Conservation (phyloP, 2,888 invertebrate genomes). For the Agapostemon virescens region DNA sequence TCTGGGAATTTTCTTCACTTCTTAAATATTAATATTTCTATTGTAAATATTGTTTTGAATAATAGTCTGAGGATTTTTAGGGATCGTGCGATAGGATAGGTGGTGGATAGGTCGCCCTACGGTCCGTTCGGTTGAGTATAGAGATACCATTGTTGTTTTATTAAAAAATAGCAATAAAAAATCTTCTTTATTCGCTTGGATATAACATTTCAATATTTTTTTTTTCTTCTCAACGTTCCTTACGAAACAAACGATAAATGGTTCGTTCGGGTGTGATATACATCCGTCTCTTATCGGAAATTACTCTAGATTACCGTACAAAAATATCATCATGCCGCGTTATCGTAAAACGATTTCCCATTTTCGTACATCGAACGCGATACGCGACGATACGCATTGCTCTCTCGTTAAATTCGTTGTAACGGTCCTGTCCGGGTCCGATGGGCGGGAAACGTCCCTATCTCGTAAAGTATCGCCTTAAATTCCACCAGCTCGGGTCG, state of each 20-base stretch:
- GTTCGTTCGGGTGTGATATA: slow-evolving; percentile 67
- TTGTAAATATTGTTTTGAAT: too few species aligned
- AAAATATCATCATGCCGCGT: slow-evolving; percentile 79
- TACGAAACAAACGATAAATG: slow-evolving; percentile 68
- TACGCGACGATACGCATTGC: slow-evolving; percentile 59
- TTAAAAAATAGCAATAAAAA: slow-evolving; percentile 78
- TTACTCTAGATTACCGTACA: slow-evolving; percentile 72
- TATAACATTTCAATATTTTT: slow-evolving; percentile 70
- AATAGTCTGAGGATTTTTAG: too few species aligned
- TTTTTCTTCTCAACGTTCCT: slow-evolving; percentile 61
- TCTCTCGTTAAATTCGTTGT: slow-evolving; percentile 60
- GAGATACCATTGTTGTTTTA: slow-evolving; percentile 69
- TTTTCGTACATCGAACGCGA: slow-evolving; percentile 55
- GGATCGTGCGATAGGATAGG: too few species aligned
- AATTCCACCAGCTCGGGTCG: too few species aligned
- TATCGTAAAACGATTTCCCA: slow-evolving; percentile 73
- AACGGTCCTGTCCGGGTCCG: slow-evolving; percentile 38
- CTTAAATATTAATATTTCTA: too few species aligned
- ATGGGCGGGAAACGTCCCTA: background rate
- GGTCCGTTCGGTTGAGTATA: background rate
- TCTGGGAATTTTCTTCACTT: too few species aligned
- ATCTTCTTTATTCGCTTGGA: slow-evolving; percentile 72
- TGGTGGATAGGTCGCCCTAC: too few species aligned
- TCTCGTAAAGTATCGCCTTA: too few species aligned
- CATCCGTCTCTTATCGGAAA: slow-evolving; percentile 71